Evolutionary conservation across 2,797 vertebrate species (phyloP).

Genomic region (Corythornis leucogaster): DNA sequence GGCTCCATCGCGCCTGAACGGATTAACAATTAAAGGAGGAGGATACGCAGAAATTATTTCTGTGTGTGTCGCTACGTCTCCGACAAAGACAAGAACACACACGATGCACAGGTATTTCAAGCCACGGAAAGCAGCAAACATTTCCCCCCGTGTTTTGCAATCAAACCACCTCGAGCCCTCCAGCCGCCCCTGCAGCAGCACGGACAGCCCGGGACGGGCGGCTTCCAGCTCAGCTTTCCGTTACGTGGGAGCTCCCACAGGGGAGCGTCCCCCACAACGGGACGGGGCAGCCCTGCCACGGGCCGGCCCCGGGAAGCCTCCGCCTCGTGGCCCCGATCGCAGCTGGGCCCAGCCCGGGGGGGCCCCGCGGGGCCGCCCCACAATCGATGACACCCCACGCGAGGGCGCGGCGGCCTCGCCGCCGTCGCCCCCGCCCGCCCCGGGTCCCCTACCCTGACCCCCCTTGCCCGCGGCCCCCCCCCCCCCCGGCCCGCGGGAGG

Average conservation of each 20-base stretch:
- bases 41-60: neutral
- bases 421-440: neutral
- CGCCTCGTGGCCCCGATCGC: neutral
- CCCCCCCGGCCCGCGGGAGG: neutral
- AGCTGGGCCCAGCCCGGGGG: too few species aligned
- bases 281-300: neutral
- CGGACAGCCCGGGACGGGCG: neutral
- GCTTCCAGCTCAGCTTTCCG: neutral
- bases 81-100: neutral
- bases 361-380: neutral
- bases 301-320: neutral
- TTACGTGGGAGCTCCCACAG: neutral
- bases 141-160: neutral
- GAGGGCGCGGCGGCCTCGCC: neutral
- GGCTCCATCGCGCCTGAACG: neutral
- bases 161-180: neutral
- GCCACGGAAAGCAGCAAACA: neutral
- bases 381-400: neutral
- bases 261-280: neutral
- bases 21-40: neutral
- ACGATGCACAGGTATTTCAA: neutral
- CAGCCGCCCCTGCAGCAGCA: neutral
- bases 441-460: neutral
- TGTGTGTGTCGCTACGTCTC: neutral
- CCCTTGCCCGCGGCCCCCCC: neutral